Evolutionary conservation across 1,140 invertebrate species (phyloP), one percentile per base, ranked within the genome.

Genomic region (Cheumatopsyche charites): DNA sequence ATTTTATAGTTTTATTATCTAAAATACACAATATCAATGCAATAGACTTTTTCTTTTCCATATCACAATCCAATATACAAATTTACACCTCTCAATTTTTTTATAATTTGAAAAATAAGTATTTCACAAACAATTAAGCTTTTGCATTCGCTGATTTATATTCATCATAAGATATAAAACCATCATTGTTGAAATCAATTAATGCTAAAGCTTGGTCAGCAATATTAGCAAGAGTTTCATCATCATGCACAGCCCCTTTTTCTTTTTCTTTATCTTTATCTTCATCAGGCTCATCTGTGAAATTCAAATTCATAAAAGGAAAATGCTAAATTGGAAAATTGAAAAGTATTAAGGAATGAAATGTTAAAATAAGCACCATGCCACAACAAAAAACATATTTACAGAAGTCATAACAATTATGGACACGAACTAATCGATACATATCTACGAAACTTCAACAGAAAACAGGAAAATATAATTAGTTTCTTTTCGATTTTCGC

Each of bases 181-280:
- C 93, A 80, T 94, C 92, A 19, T 87, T 84, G 79, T 94, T 90
- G n/a, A 81, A 81, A 79, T 94, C 93, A 77, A 92, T 89, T 69
- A 88, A 84, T 63, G 86, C 83, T 6, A 94, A 79, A 15, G 92
- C 88, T 13, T 87, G 85, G 77, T 94, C 91, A 42, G 93, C 88
- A 68, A 91, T 87, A 49, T 87, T 82, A n/a, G 80, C 75, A 0
- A 93, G 79, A 63, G 89, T 87, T 4, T 86, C 81, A 77, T 93
- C 92, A 43, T 83, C 84, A 43, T 80, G 79, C 12, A 76, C 77
- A 42, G 25, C 7, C 2, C 12, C 19, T 0, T 29, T 21, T 9
- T n/a, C 42, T 13, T 71, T 55, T 17, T 73, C 71, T n/a, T n/a
- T n/a, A n/a, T n/a, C n/a, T 0, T 71, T 45, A n/a, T 73, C 63